These are phyloP conservation scores for Hanleya hanleyi DNA, from an alignment of 2,888 invertebrate species.

Conservation along the genomic window DNA sequence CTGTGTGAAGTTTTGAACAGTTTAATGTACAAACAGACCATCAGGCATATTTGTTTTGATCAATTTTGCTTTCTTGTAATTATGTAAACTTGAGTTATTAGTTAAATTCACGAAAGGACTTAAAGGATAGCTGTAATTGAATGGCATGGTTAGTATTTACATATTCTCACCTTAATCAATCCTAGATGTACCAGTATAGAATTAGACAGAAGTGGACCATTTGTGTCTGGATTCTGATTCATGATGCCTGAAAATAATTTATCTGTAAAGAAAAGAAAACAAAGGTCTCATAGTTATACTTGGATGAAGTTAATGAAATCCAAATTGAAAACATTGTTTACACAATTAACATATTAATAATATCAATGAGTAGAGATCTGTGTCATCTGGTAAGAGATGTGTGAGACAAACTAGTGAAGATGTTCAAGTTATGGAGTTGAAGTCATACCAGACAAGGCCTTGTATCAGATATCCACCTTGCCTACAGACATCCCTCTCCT, in stretches of 20 bases:
- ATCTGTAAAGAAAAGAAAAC: conserved; percentile 65
- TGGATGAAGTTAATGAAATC: background rate
- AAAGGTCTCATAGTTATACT: background rate
- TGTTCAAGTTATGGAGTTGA: no score
- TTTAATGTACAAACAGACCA: no score
- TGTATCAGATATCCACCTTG: no score
- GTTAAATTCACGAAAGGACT: no score
- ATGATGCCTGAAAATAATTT: conserved; percentile 77
- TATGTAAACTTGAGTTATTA: background rate
- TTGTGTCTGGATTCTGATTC: conserved; percentile 74
- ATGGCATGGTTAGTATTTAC: no score
- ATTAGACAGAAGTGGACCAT: conserved; percentile 79
- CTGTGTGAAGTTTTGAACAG: no score
- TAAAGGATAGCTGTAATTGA: no score
- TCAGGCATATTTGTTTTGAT: no score
- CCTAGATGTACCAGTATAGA: conserved; percentile 80
- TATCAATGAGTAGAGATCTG: background rate
- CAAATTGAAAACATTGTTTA: background rate
- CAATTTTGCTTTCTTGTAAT: background rate
- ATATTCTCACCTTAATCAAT: conserved; percentile 82
- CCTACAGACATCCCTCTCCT: no score
- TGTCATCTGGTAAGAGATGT: no score
- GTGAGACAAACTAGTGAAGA: no score
- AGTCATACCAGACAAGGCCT: no score
- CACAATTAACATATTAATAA: background rate